These are phyloP conservation scores for Hormiphora californensis DNA, from an alignment of 37 sponge, comb jelly and placozoan genomes.

Conservation along the genomic window DNA sequence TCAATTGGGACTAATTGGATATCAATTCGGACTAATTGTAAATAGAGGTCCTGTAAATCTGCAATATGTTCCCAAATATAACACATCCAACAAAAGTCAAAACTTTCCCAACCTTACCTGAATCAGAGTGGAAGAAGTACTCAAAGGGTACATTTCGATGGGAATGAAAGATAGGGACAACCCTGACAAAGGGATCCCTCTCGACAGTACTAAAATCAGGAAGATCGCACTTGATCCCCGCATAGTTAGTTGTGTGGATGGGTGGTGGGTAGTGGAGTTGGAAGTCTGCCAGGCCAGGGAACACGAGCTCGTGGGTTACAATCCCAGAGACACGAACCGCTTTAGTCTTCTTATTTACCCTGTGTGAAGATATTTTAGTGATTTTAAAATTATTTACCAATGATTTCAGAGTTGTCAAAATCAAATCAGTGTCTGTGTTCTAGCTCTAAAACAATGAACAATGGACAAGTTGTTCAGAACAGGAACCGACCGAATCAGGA, in stretches of 20 bases:
- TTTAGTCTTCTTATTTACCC: neutral
- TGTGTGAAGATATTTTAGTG: neutral
- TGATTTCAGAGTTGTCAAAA: too few species aligned
- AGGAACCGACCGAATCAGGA: too few species aligned
- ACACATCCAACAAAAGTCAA: too few species aligned
- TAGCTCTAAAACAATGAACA: too few species aligned
- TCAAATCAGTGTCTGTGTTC: too few species aligned
- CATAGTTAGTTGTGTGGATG: slow-evolving; percentile 10
- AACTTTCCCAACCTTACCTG: neutral
- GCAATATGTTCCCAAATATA: too few species aligned
- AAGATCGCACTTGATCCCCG: neutral
- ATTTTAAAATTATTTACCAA: too few species aligned
- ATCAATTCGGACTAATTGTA: too few species aligned
- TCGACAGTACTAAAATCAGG: neutral
- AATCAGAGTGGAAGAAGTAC: slow-evolving; percentile 1
- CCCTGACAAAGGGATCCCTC: neutral
- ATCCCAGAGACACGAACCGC: slow-evolving; percentile 25
- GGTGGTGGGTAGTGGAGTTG: slow-evolving; percentile 49
- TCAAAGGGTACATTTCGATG: slow-evolving; percentile 2
- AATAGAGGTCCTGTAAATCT: too few species aligned
- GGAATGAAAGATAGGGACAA: neutral
- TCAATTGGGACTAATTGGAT: too few species aligned
- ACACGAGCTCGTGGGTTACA: neutral
- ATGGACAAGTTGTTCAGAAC: too few species aligned
- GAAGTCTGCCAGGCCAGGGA: slow-evolving; percentile 43